These are phyloP conservation scores for Germaria angustata DNA, from an alignment of 2,888 invertebrate genomes.

Conservation along the genomic window DNA sequence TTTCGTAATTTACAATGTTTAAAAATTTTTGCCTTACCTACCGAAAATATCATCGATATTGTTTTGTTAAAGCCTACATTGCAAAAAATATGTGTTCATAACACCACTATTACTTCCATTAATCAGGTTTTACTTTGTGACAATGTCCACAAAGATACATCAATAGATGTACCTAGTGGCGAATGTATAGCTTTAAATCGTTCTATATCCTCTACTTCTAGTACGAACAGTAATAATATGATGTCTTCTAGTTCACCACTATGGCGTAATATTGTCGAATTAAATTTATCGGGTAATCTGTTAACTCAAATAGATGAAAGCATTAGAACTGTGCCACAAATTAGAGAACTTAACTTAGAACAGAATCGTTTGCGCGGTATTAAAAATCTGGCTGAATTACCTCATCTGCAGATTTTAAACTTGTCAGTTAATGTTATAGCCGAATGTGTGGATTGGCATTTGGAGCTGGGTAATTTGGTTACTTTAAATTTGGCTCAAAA, in stretches of 20 bases:
- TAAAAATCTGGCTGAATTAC: slow-evolving; percentile 88
- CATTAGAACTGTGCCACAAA: slow-evolving; percentile 87
- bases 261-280: slow-evolving; percentile 85
- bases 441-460: slow-evolving; percentile 88
- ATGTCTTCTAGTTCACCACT: slow-evolving; percentile 63
- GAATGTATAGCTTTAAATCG: slow-evolving; percentile 60
- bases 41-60: slow-evolving; percentile 85
- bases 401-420: slow-evolving; percentile 87
- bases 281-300: slow-evolving; percentile 90
- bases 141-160: slow-evolving; percentile 85
- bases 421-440: slow-evolving; percentile 89
- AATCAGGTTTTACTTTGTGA: slow-evolving; percentile 92
- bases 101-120: slow-evolving; percentile 80
- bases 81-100: slow-evolving; percentile 80
- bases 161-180: slow-evolving; percentile 43
- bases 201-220: slow-evolving; percentile 11
- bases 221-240: slow-evolving; percentile 35
- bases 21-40: slow-evolving; percentile 85
- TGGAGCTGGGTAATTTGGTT: slow-evolving; percentile 93
- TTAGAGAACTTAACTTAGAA: slow-evolving; percentile 87
- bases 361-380: slow-evolving; percentile 89
- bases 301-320: slow-evolving; percentile 89
- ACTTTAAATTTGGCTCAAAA: slow-evolving; percentile 92
- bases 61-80: slow-evolving; percentile 78
- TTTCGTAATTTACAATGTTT: slow-evolving; percentile 90